Conservation (phyloP, 2,113 vertebrate genomes). For the Dasyornis broadbenti region DNA sequence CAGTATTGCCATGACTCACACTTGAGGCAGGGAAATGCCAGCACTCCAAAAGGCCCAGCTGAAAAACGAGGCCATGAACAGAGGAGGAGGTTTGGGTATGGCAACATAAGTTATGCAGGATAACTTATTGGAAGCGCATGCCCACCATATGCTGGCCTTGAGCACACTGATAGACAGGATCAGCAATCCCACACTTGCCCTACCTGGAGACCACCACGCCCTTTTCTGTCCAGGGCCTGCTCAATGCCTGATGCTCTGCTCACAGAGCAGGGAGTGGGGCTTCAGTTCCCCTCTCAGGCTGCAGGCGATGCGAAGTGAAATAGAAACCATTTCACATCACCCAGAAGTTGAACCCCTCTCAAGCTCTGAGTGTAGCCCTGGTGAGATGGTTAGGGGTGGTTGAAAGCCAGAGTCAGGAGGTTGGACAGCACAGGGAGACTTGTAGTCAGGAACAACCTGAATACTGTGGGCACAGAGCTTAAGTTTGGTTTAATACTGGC, state of each 20-base stretch:
- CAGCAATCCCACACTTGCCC: neutral
- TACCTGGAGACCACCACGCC: neutral
- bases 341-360: neutral
- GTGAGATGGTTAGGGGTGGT: neutral
- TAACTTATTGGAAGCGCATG: neutral
- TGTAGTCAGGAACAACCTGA: neutral
- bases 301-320: neutral
- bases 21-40: neutral
- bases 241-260: neutral
- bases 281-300: neutral
- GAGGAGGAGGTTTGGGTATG: neutral
- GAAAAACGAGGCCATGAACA: neutral
- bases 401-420: neutral
- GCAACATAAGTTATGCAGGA: neutral
- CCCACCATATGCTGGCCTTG: neutral
- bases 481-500: neutral
- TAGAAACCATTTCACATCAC: neutral
- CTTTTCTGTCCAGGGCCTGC: neutral
- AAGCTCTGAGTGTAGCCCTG: neutral
- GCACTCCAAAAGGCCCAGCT: neutral
- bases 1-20: neutral
- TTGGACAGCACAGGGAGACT: neutral
- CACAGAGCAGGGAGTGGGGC: too few relatives aligned
- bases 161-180: neutral
- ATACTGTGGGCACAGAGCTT: neutral